phyloP scores from a whole-genome alignment of 1,140 invertebrate genomes.

The Scaptomyza hsui region DNA sequence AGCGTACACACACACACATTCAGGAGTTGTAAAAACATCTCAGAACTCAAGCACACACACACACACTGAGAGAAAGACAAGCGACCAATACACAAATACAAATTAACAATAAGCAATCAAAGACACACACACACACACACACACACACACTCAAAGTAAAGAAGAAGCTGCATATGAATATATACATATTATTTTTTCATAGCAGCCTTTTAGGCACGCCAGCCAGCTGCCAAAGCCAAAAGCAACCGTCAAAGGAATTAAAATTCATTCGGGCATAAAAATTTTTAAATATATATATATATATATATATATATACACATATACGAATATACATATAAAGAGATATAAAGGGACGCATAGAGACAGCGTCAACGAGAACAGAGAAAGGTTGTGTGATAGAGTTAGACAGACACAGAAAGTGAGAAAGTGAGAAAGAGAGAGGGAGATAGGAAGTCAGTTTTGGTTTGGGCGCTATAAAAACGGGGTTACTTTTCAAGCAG shows the following conservation, averaged over 20 bases:
- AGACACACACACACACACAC: slow-evolving; percentile 63
- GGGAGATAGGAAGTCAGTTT: slow-evolving; percentile 25
- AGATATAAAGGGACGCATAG: slow-evolving; percentile 10
- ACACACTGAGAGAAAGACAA: slow-evolving; percentile 30
- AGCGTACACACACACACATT: slow-evolving; percentile 36
- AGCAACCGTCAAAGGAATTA: slow-evolving; percentile 81
- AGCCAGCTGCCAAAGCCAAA: slow-evolving; percentile 75
- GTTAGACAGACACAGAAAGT: slow-evolving; percentile 2
- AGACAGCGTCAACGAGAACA: slow-evolving; percentile 7
- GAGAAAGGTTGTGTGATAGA: neutral
- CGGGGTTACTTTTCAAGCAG: slow-evolving; percentile 73
- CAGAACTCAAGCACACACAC: slow-evolving; percentile 40
- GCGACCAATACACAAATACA: slow-evolving; percentile 75
- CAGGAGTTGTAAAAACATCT: slow-evolving; percentile 37
- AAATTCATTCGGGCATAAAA: slow-evolving; percentile 82
- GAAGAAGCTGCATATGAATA: slow-evolving; percentile 45
- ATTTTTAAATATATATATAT: slow-evolving; percentile 77
- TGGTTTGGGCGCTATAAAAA: slow-evolving; percentile 63
- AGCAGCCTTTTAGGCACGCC: slow-evolving; percentile 72
- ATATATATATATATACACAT: slow-evolving; percentile 14
- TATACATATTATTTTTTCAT: slow-evolving; percentile 29
- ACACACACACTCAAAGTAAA: neutral
- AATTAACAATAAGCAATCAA: slow-evolving; percentile 83
- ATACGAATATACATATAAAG: slow-evolving; percentile 5
- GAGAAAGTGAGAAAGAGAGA: neutral